phyloP scores from a whole-genome alignment of 1,140 invertebrate species.

The Micrasema longulum region DNA sequence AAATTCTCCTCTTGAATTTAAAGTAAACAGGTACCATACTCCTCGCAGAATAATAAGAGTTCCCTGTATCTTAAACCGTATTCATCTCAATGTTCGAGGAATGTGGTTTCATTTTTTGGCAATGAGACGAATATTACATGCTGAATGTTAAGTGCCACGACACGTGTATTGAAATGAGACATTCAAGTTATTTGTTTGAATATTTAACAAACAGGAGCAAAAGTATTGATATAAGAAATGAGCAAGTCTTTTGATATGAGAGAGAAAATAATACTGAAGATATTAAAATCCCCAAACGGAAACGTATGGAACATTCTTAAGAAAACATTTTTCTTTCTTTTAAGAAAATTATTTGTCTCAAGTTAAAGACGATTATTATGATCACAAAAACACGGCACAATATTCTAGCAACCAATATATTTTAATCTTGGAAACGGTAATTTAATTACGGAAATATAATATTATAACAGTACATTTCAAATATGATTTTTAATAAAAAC shows the following conservation, averaged over 20 bases:
- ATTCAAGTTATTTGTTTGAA: constrained; percentile 21
- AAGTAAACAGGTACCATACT: constrained; percentile 52
- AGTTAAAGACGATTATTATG: too few relatives aligned
- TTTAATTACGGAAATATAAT: too few relatives aligned
- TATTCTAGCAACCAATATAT: too few relatives aligned
- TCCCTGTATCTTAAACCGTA: constrained; percentile 31
- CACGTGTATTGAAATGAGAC: constrained; percentile 33
- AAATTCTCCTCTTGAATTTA: constrained; percentile 53
- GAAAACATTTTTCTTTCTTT: too few relatives aligned
- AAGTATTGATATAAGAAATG: background rate
- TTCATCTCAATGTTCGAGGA: constrained; percentile 27
- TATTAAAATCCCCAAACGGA: background rate
- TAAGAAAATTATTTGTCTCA: too few relatives aligned
- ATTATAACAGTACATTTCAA: too few relatives aligned
- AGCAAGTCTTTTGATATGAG: background rate
- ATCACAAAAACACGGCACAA: too few relatives aligned
- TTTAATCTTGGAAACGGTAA: too few relatives aligned
- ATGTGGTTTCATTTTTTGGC: constrained; percentile 25
- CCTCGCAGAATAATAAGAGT: constrained; percentile 52
- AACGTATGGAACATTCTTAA: too few relatives aligned
- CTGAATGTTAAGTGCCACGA: constrained; percentile 24
- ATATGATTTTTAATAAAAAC: too few relatives aligned
- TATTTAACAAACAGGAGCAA: background rate
- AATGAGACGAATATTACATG: constrained; percentile 19
- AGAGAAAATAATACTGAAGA: background rate